Evolutionary conservation across 2,888 invertebrate genomes (phyloP).

Genomic region (Apocheima hispidaria): DNA sequence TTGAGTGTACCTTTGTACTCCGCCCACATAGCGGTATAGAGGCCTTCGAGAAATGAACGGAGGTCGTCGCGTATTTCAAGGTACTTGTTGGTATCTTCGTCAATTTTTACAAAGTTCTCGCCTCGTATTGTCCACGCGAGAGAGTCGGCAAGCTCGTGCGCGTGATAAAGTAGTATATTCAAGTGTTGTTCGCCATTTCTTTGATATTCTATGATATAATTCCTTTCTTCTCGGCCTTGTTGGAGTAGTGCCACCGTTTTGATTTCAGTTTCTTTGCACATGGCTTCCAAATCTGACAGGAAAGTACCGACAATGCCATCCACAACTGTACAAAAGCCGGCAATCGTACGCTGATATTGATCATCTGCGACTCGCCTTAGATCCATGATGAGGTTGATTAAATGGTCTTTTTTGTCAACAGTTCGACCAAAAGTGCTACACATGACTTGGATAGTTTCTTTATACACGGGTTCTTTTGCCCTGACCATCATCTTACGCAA

Average conservation of each 20-base stretch:
- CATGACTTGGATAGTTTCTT: conserved; percentile 72
- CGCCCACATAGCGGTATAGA: conserved; percentile 73
- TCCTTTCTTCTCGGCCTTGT: conserved; percentile 60
- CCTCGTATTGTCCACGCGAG: conserved; percentile 74
- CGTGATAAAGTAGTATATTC: conserved; percentile 73
- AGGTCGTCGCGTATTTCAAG: conserved; percentile 68
- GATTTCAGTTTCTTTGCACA: conserved; percentile 65
- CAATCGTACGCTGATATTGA: conserved; percentile 88
- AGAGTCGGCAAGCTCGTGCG: conserved; percentile 66
- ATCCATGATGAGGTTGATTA: conserved; percentile 84
- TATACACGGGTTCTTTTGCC: conserved; percentile 76
- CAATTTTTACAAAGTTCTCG: conserved; percentile 76
- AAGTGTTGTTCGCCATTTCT: conserved; percentile 75
- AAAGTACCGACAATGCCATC: conserved; percentile 86
- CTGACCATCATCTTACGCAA: conserved; percentile 74
- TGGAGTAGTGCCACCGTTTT: conserved; percentile 62
- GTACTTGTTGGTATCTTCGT: conserved; percentile 72
- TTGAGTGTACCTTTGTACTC: conserved; percentile 73
- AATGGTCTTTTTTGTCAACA: conserved; percentile 86
- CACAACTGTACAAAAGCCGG: conserved; percentile 87
- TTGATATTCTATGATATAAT: conserved; percentile 63
- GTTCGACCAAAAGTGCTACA: conserved; percentile 83
- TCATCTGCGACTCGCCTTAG: conserved; percentile 87
- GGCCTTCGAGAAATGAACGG: conserved; percentile 72
- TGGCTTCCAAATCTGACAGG: conserved; percentile 65